Percentiles rank a stretch among this genome's conserved stretches.
These are phyloP conservation scores for Montipora capricornis DNA, from an alignment of 64 coral and sea anemone genomes.

Conservation along the genomic window DNA sequence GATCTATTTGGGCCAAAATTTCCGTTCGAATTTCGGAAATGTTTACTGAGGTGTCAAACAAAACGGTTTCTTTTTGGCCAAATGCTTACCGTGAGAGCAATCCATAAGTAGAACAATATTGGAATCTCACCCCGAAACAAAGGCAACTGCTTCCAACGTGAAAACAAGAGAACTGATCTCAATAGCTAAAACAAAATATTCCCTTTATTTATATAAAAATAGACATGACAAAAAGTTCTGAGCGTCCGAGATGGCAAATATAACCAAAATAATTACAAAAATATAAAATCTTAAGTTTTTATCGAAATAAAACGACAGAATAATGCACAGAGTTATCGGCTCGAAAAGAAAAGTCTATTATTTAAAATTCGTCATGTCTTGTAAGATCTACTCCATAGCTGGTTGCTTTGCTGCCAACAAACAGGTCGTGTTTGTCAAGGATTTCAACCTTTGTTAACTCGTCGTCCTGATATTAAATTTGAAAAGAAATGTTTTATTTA, in stretches of 20 bases:
- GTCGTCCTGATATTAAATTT: slow-evolving; percentile 28
- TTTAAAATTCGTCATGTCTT: slow-evolving; percentile 79
- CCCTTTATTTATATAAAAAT: neutral
- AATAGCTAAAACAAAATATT: neutral
- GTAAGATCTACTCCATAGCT: slow-evolving; percentile 71
- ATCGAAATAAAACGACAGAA: neutral
- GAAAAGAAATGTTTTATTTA: neutral
- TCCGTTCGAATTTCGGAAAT: too few species aligned
- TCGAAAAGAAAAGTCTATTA: neutral
- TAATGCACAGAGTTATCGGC: neutral
- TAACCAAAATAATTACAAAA: neutral
- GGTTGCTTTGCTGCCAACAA: slow-evolving; percentile 76
- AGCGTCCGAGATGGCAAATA: neutral
- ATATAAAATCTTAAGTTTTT: neutral
- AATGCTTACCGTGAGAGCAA: too few species aligned
- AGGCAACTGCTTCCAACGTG: too few species aligned
- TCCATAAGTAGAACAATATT: too few species aligned
- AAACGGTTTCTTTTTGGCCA: too few species aligned
- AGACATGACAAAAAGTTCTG: neutral
- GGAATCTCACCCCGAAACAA: too few species aligned
- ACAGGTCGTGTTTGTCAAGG: slow-evolving; percentile 46
- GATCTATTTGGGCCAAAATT: too few species aligned
- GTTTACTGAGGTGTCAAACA: too few species aligned
- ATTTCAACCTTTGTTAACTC: slow-evolving; percentile 75
- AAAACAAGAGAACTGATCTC: neutral